Evolutionary conservation across 2,797 vertebrate species (phyloP).

Genomic region (Anabacerthia variegaticeps): DNA sequence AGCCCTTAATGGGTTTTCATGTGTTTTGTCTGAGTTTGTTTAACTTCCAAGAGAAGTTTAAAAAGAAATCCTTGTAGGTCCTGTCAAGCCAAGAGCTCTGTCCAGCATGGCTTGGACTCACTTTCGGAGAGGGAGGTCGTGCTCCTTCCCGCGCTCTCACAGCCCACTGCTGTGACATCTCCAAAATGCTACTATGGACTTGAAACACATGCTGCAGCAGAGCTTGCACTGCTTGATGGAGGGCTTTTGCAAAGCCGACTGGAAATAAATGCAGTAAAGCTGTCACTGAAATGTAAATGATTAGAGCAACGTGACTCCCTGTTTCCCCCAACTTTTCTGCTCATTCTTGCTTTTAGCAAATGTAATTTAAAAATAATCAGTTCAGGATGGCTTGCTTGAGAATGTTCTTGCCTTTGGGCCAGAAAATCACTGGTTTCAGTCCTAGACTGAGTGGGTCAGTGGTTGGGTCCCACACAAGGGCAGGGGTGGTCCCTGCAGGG

Average conservation of each 20-base stretch:
- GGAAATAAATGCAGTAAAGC: conserved; percentile 27
- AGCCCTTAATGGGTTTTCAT: background rate
- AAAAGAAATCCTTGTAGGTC: background rate
- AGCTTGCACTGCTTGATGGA: background rate
- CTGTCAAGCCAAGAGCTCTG: background rate
- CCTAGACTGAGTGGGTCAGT: background rate
- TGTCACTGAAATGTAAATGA: conserved; percentile 26
- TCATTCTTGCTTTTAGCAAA: background rate
- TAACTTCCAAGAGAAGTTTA: background rate
- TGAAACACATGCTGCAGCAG: background rate
- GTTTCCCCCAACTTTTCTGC: background rate
- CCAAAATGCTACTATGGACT: background rate
- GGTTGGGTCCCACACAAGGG: background rate
- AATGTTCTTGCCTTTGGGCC: background rate
- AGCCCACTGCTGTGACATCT: fast-evolving
- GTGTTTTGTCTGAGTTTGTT: background rate
- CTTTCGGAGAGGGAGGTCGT: background rate
- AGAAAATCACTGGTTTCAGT: background rate
- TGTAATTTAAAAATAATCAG: background rate
- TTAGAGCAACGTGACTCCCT: background rate
- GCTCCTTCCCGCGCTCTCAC: background rate
- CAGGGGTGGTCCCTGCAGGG: background rate
- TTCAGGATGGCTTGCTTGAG: background rate
- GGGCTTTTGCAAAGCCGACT: conserved; percentile 20
- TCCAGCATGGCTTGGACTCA: background rate